Evolutionary conservation across 2,113 vertebrate species (phyloP), one percentile per base, ranked within the genome.

Genomic region (Leptobrachium ailaonicum): DNA sequence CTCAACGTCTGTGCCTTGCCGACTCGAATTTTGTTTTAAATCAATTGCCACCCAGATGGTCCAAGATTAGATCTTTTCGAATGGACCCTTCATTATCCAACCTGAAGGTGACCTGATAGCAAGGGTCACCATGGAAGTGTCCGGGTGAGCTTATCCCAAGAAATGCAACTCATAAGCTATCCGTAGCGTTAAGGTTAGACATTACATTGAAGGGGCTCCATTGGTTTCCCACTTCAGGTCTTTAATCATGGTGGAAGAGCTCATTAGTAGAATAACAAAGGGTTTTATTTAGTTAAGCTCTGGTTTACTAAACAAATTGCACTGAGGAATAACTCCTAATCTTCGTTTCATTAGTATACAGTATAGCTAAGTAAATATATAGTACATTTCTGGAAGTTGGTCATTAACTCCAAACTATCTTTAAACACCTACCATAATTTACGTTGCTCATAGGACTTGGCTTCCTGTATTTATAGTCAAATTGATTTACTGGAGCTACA

Each of bases 391-490:
- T 77, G 75, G 75, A 77, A 77, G 68, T 69, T 70, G 66, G 66
- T 77, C 66, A 77, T 77, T 77, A 77, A 66, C 9, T 64, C 44
- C 69, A 77, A 76, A 69, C 75, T 69, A 66, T 77, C 75, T 60
- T 77, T 77, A 77, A 77, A 77, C 66, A 77, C 66, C 75, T 77
- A 12, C 53, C 60, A 56, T 69, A 77, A 77, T 77, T 69, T 77
- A 77, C 43, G 20, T 69, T 77, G 56, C 66, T 47, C 67, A 3
- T 42, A 69, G 69, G 42, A 70, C 66, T 66, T 6, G 66, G 75
- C 75, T 77, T 77, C 75, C 75, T 77, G 66, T 77, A 77, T 77
- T 77, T 70, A 58, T 41, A 56, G 47, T 66, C 66, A 60, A 44
- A 60, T 60, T 60, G 56, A 60, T 60, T 60, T 60, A 60, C 56